phyloP scores from a whole-genome alignment of 2,888 invertebrate genomes.

The Spodoptera exigua region DNA sequence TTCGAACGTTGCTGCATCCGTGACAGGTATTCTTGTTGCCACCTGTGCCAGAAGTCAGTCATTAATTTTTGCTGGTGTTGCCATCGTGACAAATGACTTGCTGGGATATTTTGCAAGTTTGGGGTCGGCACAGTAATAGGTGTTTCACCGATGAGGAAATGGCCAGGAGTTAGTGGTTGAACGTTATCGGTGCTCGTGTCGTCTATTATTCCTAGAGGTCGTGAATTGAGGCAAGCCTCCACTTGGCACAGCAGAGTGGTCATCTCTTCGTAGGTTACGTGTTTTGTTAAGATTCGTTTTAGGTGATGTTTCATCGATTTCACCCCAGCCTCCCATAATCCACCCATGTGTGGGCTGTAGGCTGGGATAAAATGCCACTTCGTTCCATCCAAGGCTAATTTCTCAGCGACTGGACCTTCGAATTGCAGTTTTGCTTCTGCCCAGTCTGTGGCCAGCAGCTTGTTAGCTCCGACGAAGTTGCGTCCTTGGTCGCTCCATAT shows the following conservation, averaged over 20 bases:
- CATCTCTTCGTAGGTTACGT: conserved; percentile 7
- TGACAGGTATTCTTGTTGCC: conserved; percentile 47
- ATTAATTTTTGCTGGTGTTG: conserved; percentile 49
- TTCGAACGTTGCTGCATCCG: conserved; percentile 49
- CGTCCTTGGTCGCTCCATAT: too few relatives aligned
- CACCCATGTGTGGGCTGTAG: conserved; percentile 4
- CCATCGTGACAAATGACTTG: conserved; percentile 46
- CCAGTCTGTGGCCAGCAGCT: neutral
- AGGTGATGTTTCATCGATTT: neutral
- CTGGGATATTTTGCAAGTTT: conserved; percentile 20
- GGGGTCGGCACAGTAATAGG: conserved; percentile 39
- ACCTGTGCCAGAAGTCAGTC: conserved; percentile 52
- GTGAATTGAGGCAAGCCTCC: conserved; percentile 6
- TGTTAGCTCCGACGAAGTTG: too few relatives aligned
- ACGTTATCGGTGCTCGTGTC: neutral
- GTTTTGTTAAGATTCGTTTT: neutral
- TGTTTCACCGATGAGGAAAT: conserved; percentile 53
- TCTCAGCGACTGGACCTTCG: conserved; percentile 6
- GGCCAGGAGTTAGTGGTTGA: conserved; percentile 54
- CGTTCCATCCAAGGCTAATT: neutral
- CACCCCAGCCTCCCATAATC: too few relatives aligned
- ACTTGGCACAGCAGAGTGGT: conserved; percentile 2
- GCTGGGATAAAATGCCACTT: conserved; percentile 10
- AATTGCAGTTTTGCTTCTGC: conserved; percentile 2
- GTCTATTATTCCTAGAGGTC: neutral